Conservation (phyloP, 2,888 invertebrate species). For the Nezara viridula region DNA sequence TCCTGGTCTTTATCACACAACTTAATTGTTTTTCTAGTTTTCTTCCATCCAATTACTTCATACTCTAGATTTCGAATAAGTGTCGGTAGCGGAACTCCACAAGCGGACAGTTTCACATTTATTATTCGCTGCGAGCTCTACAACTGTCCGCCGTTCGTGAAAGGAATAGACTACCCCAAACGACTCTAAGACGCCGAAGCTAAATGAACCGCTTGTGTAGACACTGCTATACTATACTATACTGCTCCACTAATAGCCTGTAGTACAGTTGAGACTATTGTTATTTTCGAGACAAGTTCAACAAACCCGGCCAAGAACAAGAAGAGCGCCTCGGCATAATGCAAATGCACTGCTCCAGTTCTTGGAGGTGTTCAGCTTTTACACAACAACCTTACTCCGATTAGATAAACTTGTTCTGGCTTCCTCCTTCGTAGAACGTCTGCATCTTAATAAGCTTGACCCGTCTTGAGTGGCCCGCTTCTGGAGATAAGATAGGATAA, state of each 20-base stretch:
- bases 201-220: background rate
- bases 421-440: background rate
- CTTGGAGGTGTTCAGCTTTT: background rate
- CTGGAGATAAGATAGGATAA: background rate
- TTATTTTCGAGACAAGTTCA: background rate
- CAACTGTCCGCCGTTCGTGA: background rate
- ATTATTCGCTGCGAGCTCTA: background rate
- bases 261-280: background rate
- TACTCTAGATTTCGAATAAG: background rate
- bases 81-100: background rate
- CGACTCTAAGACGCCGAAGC: background rate
- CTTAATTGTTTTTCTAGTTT: too few relatives aligned
- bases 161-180: background rate
- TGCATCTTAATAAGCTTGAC: slow-evolving; percentile 6
- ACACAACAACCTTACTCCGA: background rate
- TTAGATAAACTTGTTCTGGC: slow-evolving; percentile 1
- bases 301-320: background rate
- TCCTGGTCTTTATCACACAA: too few relatives aligned
- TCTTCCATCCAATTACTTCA: too few relatives aligned
- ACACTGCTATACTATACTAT: too few relatives aligned
- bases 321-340: background rate
- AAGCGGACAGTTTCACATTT: background rate
- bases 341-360: background rate
- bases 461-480: background rate
- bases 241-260: background rate